Conservation (phyloP, 1,140 invertebrate genomes). For the Apocrypta bakeri region DNA sequence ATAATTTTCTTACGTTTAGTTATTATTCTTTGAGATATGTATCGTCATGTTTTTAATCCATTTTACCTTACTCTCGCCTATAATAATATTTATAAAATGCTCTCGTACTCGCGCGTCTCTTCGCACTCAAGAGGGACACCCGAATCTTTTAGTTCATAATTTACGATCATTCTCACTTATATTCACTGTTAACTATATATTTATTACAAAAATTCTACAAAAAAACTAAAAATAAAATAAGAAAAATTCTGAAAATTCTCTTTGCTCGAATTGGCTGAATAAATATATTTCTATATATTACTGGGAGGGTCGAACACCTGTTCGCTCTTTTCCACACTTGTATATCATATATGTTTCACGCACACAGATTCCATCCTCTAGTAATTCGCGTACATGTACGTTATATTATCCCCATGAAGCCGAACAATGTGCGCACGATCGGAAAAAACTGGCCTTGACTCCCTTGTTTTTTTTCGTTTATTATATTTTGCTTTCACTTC, state of each 20-base stretch:
- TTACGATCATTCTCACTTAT: slow-evolving; percentile 15
- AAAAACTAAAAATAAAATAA: slow-evolving; percentile 48
- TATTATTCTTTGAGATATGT: slow-evolving; percentile 76
- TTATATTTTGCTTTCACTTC: slow-evolving; percentile 33
- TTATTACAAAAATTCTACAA: slow-evolving; percentile 49
- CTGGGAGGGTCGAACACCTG: slow-evolving; percentile 46
- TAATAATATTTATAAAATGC: slow-evolving; percentile 45
- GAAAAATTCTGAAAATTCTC: slow-evolving; percentile 46
- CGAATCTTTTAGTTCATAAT: slow-evolving; percentile 29
- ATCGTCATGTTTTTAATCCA: slow-evolving; percentile 68
- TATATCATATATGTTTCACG: slow-evolving; percentile 30
- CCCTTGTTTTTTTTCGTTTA: slow-evolving; percentile 40
- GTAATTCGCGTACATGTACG: slow-evolving; percentile 39
- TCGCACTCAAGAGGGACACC: slow-evolving; percentile 33
- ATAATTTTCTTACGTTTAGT: slow-evolving; percentile 71
- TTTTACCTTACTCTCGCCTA: slow-evolving; percentile 54
- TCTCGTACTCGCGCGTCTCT: slow-evolving; percentile 38
- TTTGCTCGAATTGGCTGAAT: slow-evolving; percentile 49
- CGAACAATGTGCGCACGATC: slow-evolving; percentile 52
- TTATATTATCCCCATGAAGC: slow-evolving; percentile 43
- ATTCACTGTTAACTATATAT: slow-evolving; percentile 37
- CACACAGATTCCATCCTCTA: slow-evolving; percentile 26
- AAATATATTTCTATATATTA: slow-evolving; percentile 49
- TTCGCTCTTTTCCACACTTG: slow-evolving; percentile 46
- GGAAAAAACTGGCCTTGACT: slow-evolving; percentile 52